These are phyloP conservation scores for Cyanoramphus novaezelandiae DNA, from an alignment of 2,113 vertebrate genomes.

Conservation along the genomic window DNA sequence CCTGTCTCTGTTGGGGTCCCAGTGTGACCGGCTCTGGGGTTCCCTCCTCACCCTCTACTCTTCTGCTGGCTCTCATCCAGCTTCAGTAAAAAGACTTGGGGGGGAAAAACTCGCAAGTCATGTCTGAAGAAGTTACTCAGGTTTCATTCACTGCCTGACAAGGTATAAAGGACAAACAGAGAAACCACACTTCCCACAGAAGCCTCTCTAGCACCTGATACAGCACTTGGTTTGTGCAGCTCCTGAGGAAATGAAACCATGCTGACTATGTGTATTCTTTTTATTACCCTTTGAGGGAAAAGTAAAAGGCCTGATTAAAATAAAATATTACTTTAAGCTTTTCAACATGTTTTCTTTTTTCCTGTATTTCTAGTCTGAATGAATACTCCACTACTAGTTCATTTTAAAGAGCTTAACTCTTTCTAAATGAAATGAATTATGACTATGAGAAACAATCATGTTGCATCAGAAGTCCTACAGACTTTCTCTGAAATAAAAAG, in stretches of 20 bases:
- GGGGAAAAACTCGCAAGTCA: not conserved
- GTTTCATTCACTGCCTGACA: not conserved
- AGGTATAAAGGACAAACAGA: not conserved
- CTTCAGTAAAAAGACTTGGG: not conserved
- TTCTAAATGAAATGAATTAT: not conserved
- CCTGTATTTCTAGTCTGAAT: not conserved
- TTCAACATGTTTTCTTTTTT: not conserved
- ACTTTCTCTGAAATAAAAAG: not conserved
- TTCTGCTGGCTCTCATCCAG: not conserved
- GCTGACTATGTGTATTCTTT: not conserved
- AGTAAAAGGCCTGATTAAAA: not conserved
- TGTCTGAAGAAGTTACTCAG: not conserved
- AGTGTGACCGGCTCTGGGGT: not conserved
- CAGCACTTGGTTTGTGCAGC: not conserved
- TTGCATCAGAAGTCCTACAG: not conserved
- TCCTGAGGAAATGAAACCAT: not conserved
- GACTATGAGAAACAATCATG: not conserved
- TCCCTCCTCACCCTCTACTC: not conserved
- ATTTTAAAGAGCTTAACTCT: not conserved
- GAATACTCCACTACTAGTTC: not conserved
- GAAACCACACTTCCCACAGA: not conserved
- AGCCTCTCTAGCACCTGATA: not conserved
- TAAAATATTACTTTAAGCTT: not conserved
- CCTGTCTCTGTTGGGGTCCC: not conserved
- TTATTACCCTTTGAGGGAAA: not conserved